Evolutionary conservation across 2,797 vertebrate genomes (phyloP).

Genomic region (Danio kyathit): DNA sequence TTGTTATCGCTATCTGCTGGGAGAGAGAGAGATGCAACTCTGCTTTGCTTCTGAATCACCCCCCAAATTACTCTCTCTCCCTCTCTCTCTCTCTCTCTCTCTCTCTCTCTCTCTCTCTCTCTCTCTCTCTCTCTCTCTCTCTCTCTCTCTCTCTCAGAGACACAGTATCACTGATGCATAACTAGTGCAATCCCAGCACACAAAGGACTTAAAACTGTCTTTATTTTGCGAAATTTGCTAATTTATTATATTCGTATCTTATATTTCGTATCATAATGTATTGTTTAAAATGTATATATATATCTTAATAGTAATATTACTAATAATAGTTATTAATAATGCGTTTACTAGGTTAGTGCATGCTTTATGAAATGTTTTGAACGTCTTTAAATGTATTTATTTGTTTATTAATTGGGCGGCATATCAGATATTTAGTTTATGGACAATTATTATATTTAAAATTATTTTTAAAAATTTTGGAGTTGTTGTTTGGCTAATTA

Average conservation of each 20-base stretch:
- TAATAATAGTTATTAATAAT: no score
- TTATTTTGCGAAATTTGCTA: not conserved
- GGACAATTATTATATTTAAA: no score
- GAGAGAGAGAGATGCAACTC: slow-evolving; percentile 86
- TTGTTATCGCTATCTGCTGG: slow-evolving; percentile 95
- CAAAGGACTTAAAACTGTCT: not conserved
- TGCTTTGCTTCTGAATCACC: slow-evolving; percentile 70
- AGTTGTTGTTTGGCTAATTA: no score
- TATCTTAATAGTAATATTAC: no score
- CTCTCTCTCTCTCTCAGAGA: slow-evolving; percentile 4
- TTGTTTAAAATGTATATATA: not conserved
- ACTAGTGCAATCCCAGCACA: not conserved
- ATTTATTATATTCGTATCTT: not conserved
- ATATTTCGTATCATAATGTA: not conserved
- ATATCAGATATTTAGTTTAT: no score
- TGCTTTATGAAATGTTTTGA: not conserved
- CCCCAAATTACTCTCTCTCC: slow-evolving; percentile 39
- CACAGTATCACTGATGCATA: slow-evolving; percentile 1
- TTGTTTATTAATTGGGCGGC: no score
- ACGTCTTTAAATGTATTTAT: not conserved
- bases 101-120: not conserved
- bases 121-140: not conserved
- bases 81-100: not conserved
- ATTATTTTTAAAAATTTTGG: no score
- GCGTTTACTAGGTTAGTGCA: no score